Evolutionary conservation across 2,888 invertebrate genomes (phyloP).

Genomic region (Agriopis leucophaearia): DNA sequence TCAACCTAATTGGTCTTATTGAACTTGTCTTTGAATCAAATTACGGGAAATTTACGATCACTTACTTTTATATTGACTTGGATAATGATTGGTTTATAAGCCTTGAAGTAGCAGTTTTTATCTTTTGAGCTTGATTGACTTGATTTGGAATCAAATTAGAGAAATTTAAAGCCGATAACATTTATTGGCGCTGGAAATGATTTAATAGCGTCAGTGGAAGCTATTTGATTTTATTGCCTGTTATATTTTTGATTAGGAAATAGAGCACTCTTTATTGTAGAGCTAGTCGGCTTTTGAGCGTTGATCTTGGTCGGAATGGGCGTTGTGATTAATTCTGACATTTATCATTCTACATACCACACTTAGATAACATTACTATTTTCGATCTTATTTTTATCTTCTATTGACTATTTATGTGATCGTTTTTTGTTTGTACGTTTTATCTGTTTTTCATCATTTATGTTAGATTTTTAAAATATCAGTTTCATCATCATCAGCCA

Average conservation of each 20-base stretch:
- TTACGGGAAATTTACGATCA: slow-evolving; percentile 18
- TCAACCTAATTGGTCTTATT: slow-evolving; percentile 4
- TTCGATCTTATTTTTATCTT: neutral
- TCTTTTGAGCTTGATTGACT: slow-evolving; percentile 6
- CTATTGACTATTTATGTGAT: neutral
- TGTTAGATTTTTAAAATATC: no score
- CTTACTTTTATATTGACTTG: slow-evolving; percentile 21
- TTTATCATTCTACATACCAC: neutral
- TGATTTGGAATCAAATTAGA: slow-evolving; percentile 26
- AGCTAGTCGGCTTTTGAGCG: slow-evolving; percentile 1
- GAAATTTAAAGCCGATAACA: slow-evolving; percentile 28
- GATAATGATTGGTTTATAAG: slow-evolving; percentile 24
- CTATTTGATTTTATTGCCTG: slow-evolving; percentile 22
- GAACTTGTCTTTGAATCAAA: slow-evolving; percentile 16
- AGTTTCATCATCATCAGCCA: no score
- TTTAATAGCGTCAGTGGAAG: slow-evolving; percentile 22
- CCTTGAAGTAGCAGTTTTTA: slow-evolving; percentile 17
- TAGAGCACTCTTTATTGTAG: slow-evolving; percentile 19
- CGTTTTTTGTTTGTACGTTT: neutral
- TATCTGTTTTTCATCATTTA: neutral
- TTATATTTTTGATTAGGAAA: slow-evolving; percentile 26
- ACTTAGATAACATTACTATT: neutral
- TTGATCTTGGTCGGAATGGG: slow-evolving; percentile 7
- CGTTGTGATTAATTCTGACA: slow-evolving; percentile 7
- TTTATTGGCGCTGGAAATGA: slow-evolving; percentile 28